These are phyloP conservation scores for Microtus obscurus DNA, from an alignment of 2,797 vertebrate species.

Conservation along the genomic window DNA sequence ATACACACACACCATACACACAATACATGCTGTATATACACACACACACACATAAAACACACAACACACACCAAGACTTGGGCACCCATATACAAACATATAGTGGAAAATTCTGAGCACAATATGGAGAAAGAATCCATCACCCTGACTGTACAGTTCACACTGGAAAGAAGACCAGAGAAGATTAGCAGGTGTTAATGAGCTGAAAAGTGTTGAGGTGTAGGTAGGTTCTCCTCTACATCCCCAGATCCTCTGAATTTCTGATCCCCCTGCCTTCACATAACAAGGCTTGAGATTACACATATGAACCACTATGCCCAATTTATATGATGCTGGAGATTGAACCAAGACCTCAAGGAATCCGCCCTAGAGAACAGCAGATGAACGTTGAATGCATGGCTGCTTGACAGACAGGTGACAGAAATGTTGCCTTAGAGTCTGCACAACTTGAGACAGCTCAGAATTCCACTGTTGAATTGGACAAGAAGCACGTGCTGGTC, in stretches of 20 bases:
- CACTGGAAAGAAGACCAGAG: neutral
- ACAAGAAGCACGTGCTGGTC: neutral
- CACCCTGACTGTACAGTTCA: neutral
- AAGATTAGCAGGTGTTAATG: neutral
- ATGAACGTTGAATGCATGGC: neutral
- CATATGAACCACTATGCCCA: neutral
- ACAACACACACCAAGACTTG: neutral
- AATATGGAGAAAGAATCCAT: neutral
- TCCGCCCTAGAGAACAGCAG: neutral
- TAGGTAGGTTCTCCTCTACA: neutral
- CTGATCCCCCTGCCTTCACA: neutral
- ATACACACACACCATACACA: neutral
- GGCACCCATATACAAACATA: neutral
- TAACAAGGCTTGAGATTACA: neutral
- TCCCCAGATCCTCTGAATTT: neutral
- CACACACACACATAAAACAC: neutral
- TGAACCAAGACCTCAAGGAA: neutral
- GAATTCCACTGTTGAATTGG: neutral
- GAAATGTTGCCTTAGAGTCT: neutral
- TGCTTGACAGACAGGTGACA: neutral
- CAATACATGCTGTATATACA: neutral
- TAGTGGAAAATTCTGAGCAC: neutral
- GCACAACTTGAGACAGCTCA: constrained; percentile 9
- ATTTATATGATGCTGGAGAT: neutral
- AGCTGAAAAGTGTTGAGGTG: neutral